Evolutionary conservation across 2,797 vertebrate genomes (phyloP).

Genomic region (Buceros bicornis): DNA sequence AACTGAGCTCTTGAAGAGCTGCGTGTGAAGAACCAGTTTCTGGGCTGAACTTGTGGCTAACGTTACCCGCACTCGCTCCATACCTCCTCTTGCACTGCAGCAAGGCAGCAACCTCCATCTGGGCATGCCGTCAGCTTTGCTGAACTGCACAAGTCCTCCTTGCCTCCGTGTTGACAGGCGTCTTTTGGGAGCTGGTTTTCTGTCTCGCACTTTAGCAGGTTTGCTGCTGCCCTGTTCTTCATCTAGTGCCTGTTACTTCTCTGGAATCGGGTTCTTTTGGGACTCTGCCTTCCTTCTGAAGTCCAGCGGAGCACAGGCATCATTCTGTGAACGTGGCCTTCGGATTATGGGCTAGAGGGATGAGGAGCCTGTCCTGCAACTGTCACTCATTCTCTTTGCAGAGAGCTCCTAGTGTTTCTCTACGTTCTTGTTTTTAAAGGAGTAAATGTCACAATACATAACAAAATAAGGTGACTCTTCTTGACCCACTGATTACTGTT

Average conservation of each 20-base stretch:
- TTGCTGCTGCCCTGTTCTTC: neutral
- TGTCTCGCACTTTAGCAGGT: neutral
- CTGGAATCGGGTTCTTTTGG: neutral
- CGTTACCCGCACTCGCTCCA: too few relatives aligned
- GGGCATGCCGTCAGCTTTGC: neutral
- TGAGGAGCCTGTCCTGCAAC: neutral
- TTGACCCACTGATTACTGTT: neutral
- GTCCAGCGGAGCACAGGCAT: neutral
- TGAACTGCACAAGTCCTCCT: neutral
- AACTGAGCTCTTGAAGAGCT: neutral
- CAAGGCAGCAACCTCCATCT: neutral
- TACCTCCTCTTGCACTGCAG: neutral
- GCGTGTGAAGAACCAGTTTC: neutral
- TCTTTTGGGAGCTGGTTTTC: neutral
- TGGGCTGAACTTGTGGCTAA: neutral
- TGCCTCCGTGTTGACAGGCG: neutral
- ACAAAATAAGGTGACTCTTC: neutral
- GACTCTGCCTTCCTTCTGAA: neutral
- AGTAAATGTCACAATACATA: neutral
- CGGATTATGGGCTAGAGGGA: fast-evolving
- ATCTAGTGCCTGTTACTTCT: neutral
- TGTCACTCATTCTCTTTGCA: fast-evolving
- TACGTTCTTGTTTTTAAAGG: neutral
- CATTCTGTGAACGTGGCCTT: neutral
- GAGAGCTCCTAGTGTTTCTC: neutral